Conservation (phyloP, 2,888 invertebrate species). For the Ctenicera cuprea region DNA sequence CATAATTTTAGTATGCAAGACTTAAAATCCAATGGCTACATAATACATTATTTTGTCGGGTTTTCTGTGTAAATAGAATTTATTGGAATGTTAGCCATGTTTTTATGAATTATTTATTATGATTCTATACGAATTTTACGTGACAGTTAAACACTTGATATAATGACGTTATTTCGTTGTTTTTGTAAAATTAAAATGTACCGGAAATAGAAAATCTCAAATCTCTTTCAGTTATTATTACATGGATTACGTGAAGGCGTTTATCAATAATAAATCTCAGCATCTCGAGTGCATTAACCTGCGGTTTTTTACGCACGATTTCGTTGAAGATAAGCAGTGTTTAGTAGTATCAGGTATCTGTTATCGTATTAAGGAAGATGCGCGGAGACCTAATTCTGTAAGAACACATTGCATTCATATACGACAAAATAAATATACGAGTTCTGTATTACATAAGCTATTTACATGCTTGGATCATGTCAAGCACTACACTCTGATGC, state of each 20-base stretch:
- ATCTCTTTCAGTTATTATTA: slow-evolving; percentile 1
- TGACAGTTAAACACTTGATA: not conserved
- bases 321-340: slow-evolving; percentile 21
- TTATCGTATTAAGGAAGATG: slow-evolving; percentile 34
- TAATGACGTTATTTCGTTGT: not conserved
- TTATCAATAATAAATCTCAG: slow-evolving; percentile 3
- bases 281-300: slow-evolving; percentile 41
- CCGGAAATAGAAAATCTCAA: not conserved
- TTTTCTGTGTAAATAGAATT: too few species aligned
- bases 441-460: slow-evolving; percentile 34
- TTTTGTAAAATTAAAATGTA: not conserved
- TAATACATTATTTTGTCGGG: too few species aligned
- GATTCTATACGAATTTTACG: not conserved
- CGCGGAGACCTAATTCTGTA: slow-evolving; percentile 35
- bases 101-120: not conserved
- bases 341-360: slow-evolving; percentile 35
- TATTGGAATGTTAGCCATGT: too few species aligned
- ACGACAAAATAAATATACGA: slow-evolving; percentile 35
- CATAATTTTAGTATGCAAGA: too few species aligned
- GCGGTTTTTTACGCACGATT: slow-evolving; percentile 17
- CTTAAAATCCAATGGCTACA: too few species aligned
- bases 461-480: slow-evolving; percentile 37
- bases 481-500: slow-evolving; percentile 18
- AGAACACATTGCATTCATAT: slow-evolving; percentile 39
- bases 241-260: not conserved